Percentiles rank a stretch among this genome's conserved stretches.
Evolutionary conservation across 2,888 invertebrate species (phyloP).

Genomic region (Lepas anatifera): DNA sequence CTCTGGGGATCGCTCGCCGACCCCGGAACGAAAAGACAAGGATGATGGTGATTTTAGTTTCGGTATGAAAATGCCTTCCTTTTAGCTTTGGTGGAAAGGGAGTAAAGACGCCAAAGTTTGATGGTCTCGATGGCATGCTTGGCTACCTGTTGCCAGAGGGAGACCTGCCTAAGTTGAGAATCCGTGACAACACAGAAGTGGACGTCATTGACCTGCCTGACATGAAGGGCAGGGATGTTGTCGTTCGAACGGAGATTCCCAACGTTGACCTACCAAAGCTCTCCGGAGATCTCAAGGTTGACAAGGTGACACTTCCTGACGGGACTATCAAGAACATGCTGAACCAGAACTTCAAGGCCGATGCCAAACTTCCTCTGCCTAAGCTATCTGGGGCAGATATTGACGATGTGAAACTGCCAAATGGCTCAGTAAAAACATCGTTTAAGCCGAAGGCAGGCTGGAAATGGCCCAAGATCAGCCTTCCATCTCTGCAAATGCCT

Average conservation of each 20-base stretch:
- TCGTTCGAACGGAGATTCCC: background rate
- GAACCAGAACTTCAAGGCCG: background rate
- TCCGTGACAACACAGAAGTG: background rate
- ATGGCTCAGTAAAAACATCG: background rate
- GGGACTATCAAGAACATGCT: background rate
- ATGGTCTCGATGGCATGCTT: background rate
- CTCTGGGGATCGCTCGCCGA: background rate
- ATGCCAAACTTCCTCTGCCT: no score
- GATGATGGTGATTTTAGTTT: background rate
- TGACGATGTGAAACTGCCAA: background rate
- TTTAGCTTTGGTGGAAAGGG: background rate
- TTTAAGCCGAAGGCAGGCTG: no score
- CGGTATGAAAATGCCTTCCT: background rate
- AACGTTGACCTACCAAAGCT: background rate
- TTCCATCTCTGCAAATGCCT: no score
- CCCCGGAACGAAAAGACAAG: background rate
- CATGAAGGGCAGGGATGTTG: background rate
- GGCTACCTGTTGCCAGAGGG: background rate
- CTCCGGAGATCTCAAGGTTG: background rate
- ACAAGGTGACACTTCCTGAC: background rate
- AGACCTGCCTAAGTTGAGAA: background rate
- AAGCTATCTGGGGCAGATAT: background rate
- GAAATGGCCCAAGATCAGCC: no score
- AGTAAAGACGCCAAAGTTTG: background rate
- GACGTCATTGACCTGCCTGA: background rate